Evolutionary conservation across 2,113 vertebrate species (phyloP).

Genomic region (Prochilodus magdalenae): DNA sequence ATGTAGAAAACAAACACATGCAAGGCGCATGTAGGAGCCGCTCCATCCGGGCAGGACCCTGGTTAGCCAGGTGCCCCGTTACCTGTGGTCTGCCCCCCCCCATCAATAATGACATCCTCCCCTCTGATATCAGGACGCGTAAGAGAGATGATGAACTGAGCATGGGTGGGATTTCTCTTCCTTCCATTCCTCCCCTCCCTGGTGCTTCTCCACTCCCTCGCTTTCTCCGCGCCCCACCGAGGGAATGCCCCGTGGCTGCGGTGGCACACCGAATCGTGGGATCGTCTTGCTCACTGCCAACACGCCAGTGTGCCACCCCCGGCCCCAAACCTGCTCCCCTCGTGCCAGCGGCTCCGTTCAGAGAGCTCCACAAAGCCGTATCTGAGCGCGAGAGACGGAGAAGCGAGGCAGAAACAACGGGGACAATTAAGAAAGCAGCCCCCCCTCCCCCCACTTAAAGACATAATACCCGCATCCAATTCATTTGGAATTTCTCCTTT

Average conservation of each 20-base stretch:
- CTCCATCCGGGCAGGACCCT: no score
- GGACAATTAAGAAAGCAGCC: constrained; percentile 75
- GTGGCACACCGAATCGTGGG: constrained; percentile 16
- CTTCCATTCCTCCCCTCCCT: constrained; percentile 38
- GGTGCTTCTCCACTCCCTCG: constrained; percentile 12
- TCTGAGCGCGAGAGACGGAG: constrained; percentile 62
- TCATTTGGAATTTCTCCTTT: constrained; percentile 75
- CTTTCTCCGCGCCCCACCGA: constrained; percentile 57
- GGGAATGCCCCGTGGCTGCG: constrained; percentile 45
- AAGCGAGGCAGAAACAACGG: constrained; percentile 73
- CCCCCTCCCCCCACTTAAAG: constrained; percentile 64
- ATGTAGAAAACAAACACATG: no score
- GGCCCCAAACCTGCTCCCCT: constrained; percentile 58
- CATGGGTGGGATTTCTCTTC: constrained; percentile 70
- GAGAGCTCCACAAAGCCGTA: constrained; percentile 74
- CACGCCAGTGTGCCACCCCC: constrained; percentile 19
- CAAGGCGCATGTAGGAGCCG: no score
- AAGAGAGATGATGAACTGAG: constrained; percentile 48
- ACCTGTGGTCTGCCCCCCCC: no score
- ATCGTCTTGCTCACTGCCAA: constrained; percentile 26
- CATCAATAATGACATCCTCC: no score
- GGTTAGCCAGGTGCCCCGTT: no score
- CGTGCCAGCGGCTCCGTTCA: constrained; percentile 75
- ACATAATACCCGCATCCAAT: constrained; percentile 83
- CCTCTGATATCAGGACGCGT: no score